phyloP scores from a whole-genome alignment of 2,113 vertebrate genomes.

The Turnix velox region DNA sequence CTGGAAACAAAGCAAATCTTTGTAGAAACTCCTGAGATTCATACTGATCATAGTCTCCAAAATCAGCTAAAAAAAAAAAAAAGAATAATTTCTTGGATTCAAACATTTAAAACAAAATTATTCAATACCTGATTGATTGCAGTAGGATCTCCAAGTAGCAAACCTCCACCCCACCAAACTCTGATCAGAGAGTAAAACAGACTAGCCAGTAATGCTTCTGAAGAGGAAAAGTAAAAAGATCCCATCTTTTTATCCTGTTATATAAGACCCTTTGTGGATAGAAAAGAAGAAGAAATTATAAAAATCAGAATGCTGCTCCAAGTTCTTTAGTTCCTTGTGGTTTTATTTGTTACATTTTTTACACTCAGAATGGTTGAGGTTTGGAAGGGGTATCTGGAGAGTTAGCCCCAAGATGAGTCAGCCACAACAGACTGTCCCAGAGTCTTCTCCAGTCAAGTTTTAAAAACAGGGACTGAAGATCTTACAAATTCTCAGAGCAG shows the following conservation, averaged over 20 bases:
- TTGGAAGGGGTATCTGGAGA: background rate
- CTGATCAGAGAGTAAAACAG: background rate
- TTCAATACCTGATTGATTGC: background rate
- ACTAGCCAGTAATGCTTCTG: background rate
- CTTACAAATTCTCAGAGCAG: background rate
- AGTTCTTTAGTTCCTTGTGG: background rate
- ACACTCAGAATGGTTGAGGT: background rate
- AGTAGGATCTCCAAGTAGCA: background rate
- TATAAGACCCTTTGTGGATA: accelerated
- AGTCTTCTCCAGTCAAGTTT: background rate
- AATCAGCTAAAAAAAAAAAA: conserved; percentile 83
- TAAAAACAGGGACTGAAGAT: background rate
- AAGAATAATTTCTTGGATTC: conserved; percentile 12
- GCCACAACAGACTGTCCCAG: background rate
- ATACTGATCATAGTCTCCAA: conserved; percentile 95
- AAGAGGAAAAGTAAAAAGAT: background rate
- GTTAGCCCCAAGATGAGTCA: background rate
- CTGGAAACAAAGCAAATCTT: conserved; percentile 94
- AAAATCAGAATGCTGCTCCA: background rate
- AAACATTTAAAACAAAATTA: background rate
- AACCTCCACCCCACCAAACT: background rate
- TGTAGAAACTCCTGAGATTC: conserved; percentile 97
- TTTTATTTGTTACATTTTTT: background rate
- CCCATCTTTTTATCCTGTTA: background rate
- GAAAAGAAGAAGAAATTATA: background rate